These are phyloP conservation scores for Galeopterus variegatus DNA, from an alignment of 2,113 vertebrate species.

Conservation along the genomic window DNA sequence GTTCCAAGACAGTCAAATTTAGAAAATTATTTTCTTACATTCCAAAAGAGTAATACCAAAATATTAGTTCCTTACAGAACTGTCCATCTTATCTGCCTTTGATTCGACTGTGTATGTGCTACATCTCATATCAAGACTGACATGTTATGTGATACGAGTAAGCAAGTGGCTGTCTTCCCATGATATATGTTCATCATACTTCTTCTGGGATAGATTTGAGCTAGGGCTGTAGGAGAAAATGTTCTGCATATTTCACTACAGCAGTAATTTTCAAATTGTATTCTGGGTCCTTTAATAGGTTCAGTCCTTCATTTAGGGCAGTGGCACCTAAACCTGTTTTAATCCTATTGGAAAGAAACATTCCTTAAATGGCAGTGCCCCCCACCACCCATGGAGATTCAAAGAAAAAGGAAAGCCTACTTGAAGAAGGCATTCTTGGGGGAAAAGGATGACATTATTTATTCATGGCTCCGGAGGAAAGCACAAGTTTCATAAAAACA, in stretches of 20 bases:
- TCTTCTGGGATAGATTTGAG: not conserved
- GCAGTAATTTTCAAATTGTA: not conserved
- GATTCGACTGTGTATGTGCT: not conserved
- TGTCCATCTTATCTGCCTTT: not conserved
- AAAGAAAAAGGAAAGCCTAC: not conserved
- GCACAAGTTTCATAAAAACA: not conserved
- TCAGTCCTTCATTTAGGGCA: not conserved
- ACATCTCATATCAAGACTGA: not conserved
- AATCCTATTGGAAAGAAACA: not conserved
- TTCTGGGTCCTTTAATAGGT: not conserved
- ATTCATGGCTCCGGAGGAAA: not conserved
- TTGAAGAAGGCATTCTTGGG: not conserved
- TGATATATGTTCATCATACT: accelerated
- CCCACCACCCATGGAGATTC: not conserved
- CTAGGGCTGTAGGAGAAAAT: no score
- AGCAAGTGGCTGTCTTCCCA: not conserved
- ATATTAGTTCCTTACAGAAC: no score
- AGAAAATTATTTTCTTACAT: not conserved
- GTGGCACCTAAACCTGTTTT: not conserved
- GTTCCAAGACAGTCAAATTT: not conserved
- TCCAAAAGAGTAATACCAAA: not conserved
- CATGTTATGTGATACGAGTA: not conserved
- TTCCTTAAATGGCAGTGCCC: not conserved
- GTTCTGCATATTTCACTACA: not conserved
- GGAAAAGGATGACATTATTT: not conserved